Conservation (phyloP, 1,140 invertebrate species). For the honey bee (Apis mellifera) region DNA sequence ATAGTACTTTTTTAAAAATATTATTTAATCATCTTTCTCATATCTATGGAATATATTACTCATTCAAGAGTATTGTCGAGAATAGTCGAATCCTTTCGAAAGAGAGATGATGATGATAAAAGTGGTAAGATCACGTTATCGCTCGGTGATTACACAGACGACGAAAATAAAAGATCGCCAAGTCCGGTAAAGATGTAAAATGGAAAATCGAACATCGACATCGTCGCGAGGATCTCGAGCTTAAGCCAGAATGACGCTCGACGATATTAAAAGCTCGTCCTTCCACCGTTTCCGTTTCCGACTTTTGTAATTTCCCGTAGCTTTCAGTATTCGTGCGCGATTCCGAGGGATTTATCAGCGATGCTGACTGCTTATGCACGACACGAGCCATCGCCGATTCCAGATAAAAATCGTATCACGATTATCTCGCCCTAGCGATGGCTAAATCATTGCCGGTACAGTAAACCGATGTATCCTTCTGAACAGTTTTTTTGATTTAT, state of each 20-base stretch:
- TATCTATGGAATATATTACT: neutral
- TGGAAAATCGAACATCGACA: constrained; percentile 61
- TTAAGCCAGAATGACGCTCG: constrained; percentile 71
- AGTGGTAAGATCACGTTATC: constrained; percentile 30
- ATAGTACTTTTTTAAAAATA: neutral
- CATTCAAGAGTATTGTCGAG: neutral
- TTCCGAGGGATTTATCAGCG: constrained; percentile 62
- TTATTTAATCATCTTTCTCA: neutral
- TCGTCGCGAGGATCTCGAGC: constrained; percentile 47
- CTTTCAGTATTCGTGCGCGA: constrained; percentile 65
- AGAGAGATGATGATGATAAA: neutral
- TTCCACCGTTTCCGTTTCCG: constrained; percentile 77
- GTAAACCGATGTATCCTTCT: neutral
- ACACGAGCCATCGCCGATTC: constrained; percentile 27
- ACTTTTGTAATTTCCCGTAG: constrained; percentile 81
- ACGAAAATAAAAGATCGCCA: constrained; percentile 45
- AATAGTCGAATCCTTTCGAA: neutral
- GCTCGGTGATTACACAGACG: constrained; percentile 6
- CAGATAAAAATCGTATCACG: neutral
- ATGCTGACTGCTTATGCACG: constrained; percentile 36
- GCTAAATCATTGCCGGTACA: neutral
- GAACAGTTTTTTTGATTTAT: no score
- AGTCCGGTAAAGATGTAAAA: constrained; percentile 21
- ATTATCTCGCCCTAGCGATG: no score
- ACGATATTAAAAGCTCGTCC: constrained; percentile 79